Percentiles rank a stretch among this genome's conserved stretches.
These are phyloP conservation scores for Cephalotes varians DNA, from an alignment of 2,888 invertebrate genomes.

Conservation along the genomic window DNA sequence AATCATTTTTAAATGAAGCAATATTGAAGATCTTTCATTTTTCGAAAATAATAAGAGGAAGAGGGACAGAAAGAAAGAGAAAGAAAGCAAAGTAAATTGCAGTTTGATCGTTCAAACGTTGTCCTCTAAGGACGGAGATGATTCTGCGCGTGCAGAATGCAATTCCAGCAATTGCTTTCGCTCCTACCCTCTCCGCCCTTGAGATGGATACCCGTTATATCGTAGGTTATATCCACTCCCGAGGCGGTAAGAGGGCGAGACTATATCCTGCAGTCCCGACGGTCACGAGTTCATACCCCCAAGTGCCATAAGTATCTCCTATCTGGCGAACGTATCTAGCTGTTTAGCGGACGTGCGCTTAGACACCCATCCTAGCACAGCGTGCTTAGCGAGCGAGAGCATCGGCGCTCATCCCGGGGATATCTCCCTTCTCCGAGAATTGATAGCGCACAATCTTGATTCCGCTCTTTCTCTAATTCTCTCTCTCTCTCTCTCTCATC, in stretches of 20 bases:
- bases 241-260: conserved; percentile 57
- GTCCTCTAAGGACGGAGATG: conserved; percentile 5
- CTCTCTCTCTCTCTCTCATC: background rate
- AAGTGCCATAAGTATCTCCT: conserved; percentile 79
- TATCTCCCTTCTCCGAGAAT: conserved; percentile 62
- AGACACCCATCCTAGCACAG: conserved; percentile 71
- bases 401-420: conserved; percentile 36
- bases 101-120: conserved; percentile 26
- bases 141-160: conserved; percentile 38
- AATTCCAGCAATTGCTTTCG: conserved; percentile 52
- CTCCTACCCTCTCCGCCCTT: background rate
- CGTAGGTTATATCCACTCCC: conserved; percentile 60
- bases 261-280: conserved; percentile 67
- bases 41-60: background rate
- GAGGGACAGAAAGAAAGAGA: background rate
- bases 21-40: background rate
- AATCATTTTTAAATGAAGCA: background rate
- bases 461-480: background rate
- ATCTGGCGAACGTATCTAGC: conserved; percentile 77
- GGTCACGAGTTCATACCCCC: conserved; percentile 78
- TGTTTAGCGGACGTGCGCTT: conserved; percentile 80
- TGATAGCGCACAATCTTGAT: conserved; percentile 45
- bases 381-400: conserved; percentile 45
- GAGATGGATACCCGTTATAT: conserved; percentile 64
- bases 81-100: conserved; percentile 19